Evolutionary conservation across 2,888 invertebrate species (phyloP).

Genomic region (Dysmachus trigonus): DNA sequence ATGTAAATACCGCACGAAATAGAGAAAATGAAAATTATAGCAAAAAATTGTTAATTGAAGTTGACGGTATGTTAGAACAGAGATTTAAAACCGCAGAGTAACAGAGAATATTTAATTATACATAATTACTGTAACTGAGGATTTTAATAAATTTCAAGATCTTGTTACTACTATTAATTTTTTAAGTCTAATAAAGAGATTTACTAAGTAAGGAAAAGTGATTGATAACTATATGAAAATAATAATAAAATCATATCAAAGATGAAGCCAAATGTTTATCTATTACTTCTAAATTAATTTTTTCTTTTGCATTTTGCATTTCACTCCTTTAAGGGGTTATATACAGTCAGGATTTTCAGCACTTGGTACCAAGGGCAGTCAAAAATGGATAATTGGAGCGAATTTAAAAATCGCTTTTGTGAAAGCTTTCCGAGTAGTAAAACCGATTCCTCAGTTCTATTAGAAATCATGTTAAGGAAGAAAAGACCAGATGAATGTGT

Average conservation of each 20-base stretch:
- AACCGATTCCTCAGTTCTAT: too few relatives aligned
- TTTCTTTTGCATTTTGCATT: background rate
- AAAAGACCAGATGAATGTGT: too few relatives aligned
- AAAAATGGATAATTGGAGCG: background rate
- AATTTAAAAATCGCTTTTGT: background rate
- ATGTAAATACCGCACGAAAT: slow-evolving; percentile 30
- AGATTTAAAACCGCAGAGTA: background rate
- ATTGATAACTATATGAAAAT: slow-evolving; percentile 39
- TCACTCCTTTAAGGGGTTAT: background rate
- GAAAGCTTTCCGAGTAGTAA: background rate
- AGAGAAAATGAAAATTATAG: background rate
- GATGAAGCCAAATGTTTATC: background rate
- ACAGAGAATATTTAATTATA: slow-evolving; percentile 30
- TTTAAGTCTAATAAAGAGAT: slow-evolving; percentile 35
- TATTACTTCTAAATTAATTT: background rate
- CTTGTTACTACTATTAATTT: slow-evolving; percentile 42
- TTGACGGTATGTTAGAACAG: background rate
- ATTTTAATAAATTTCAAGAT: slow-evolving; percentile 21
- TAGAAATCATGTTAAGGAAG: too few relatives aligned
- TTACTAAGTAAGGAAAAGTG: slow-evolving; percentile 25
- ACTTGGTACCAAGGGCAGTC: too few relatives aligned
- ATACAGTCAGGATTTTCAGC: too few relatives aligned
- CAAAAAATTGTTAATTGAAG: slow-evolving; percentile 5
- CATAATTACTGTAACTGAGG: slow-evolving; percentile 6
- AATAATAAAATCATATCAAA: slow-evolving; percentile 42